Base-by-base conservation (phyloP, 2,113 vertebrate genomes). In the Nerophis ophidion region DNA sequence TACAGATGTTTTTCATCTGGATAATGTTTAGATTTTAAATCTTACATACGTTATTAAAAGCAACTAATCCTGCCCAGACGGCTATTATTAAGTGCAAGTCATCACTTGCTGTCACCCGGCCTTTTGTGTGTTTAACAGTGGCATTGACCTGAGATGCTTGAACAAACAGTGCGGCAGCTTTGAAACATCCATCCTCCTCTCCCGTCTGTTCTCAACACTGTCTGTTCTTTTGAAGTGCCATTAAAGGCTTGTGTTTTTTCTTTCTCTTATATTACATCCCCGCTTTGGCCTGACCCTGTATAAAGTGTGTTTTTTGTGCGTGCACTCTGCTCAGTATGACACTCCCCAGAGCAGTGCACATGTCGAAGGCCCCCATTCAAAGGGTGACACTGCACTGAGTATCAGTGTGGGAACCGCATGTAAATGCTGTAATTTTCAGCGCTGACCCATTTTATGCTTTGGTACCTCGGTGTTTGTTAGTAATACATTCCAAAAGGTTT, bases 171-270 rank as follows among this genome's bases (percentile, higher is more conserved):
- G 71, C 63, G 59, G 61, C 67, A 65, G 76, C 77, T 75, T 83
- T 85, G 71, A 81, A 86, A 66, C 70, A 65, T 46, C 71, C 66
- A 68, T 36, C 66, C 75, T 75, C 75, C 76, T 8, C 40, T 44
- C 71, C 33, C 54, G 79, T 52, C 76, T 75, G 55, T 77, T 82
- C 70, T 78, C 76, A 76, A 63, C 71, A 71, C 66, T 68, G 59
- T 61, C 77, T 82, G 77, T 77, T 83, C 82, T 83, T 87, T 86
- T 87, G 80, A 85, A 85, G 79, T 81, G 56, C 74, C 68, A 72
- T 83, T 83, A 81, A 68, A 72, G 63, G 66, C 70, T 65, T 12
- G 35, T 16, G 15, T 33, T 26, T 59, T 46, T 33, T 82, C 82
- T 81, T 65, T 77, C 71, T 55, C 62, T 56, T 70, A 53, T 45